These are phyloP conservation scores for Brassicogethes aeneus DNA, from an alignment of 2,888 invertebrate species.

Conservation along the genomic window DNA sequence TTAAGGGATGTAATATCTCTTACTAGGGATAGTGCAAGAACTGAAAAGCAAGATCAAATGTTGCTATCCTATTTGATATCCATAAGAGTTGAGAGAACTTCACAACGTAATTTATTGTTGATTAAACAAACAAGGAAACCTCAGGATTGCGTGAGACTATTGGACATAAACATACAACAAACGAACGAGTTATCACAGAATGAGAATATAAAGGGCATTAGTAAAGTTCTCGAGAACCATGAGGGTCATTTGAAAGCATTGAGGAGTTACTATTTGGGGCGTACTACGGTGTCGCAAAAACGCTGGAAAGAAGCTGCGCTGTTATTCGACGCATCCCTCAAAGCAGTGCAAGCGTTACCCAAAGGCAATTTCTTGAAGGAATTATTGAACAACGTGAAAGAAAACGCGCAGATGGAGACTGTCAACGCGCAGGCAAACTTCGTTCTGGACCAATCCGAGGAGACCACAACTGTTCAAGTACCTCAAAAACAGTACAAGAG, in stretches of 20 bases:
- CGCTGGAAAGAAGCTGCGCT: conserved; percentile 88
- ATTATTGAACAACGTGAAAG: conserved; percentile 31
- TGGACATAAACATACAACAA: conserved; percentile 88
- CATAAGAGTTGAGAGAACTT: conserved; percentile 75
- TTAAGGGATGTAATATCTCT: conserved; percentile 89
- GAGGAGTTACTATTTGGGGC: conserved; percentile 82
- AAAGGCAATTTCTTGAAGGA: conserved; percentile 29
- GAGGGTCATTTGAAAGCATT: conserved; percentile 28
- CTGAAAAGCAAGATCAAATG: conserved; percentile 59
- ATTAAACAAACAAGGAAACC: conserved; percentile 71
- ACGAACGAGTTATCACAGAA: conserved; percentile 29
- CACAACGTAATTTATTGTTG: conserved; percentile 80
- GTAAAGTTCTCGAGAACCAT: conserved; percentile 28
- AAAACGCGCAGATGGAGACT: conserved; percentile 48
- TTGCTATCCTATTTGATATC: conserved; percentile 83
- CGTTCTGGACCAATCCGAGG: conserved; percentile 65
- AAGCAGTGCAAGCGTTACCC: conserved; percentile 27
- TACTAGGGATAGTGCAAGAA: conserved; percentile 59
- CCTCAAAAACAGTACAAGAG: conserved; percentile 45
- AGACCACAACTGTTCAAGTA: conserved; percentile 48
- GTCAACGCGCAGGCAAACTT: conserved; percentile 81
- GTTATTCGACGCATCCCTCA: conserved; percentile 66
- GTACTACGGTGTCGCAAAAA: conserved; percentile 69
- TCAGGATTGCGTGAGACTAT: conserved; percentile 83
- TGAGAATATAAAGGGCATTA: conserved; percentile 33